Evolutionary conservation across 23 tunicate species (phyloP), one percentile per base, ranked within the genome.

Genomic region (Trididemnum miniatum): DNA sequence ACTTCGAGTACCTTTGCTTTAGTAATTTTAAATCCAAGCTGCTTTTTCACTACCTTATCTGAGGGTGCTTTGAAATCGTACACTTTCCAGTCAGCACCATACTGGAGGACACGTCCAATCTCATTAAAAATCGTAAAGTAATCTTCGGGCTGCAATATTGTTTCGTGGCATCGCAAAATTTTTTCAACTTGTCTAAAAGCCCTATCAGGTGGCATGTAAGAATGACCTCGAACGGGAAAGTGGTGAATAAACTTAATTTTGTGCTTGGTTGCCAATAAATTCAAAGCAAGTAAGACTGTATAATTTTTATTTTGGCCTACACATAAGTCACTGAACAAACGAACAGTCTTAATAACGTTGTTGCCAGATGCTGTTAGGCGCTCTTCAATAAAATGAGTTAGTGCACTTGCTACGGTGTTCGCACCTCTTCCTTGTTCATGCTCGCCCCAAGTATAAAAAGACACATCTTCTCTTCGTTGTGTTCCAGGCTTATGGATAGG

Each of bases 131-230:
- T 32, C 4, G 76, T 32, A n/a, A 69, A 69, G 23, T 31, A 69
- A 9, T 29, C 23, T 29, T 18, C 7, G 5, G 76, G 76, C 36
- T 5, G 5, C 39, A 69, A 69, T 29, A 69, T 69, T 69, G 76
- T 69, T 69, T 69, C 76, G 5, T 69, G 37, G 5, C 38, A 2
- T 69, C 76, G 18, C 23, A n/a, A 69, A 32, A 7, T 31, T 69
- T 69, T 69, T 69, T 69, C 76, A 36, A 69, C 76, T 69, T 38
- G 30, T 32, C 76, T 38, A 69, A 69, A 69, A 5, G 76, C 76
- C 39, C 76, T 4, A 69, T 69, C 76, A 69, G 76, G 76, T 29
- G 76, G 76, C 76, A 69, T 69, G 38, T 69, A 69, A n/a, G n/a
- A n/a, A n/a, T n/a, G n/a, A n/a, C n/a, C n/a, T n/a, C n/a, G n/a